Evolutionary conservation across 2,888 invertebrate species (phyloP), one percentile per base, ranked within the genome.

Genomic region (Amiota communis): DNA sequence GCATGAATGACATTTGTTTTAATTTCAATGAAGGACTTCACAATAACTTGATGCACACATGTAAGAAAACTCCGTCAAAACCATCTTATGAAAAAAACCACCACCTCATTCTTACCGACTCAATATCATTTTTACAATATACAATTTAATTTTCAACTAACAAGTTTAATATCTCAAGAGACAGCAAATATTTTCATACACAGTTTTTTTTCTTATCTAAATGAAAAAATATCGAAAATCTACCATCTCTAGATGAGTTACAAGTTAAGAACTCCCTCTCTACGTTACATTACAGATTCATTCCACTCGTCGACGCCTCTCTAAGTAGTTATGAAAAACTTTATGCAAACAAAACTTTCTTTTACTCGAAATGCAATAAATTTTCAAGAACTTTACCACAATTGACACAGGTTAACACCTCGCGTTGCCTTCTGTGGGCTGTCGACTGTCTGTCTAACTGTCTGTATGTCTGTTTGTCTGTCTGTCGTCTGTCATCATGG

Each of bases 391-490:
- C 72, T 76, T 75, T 65, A 11, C 70, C 75, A 72, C 72, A 77
- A 77, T 77, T 77, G 77, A 75, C 74, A 77, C 70, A 71, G 72
- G 75, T 74, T 77, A 75, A 75, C 75, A 73, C 76, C 63, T 73
- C 57, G 63, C 73, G 71, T 65, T 36, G 36, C 36, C 36, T 36
- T 36, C 36, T 36, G 36, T 6, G 36, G 36, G 36, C 6, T 36
- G 36, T 36, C 36, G 36, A 36, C 36, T 36, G 36, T 36, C 2
- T 36, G 36, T 6, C 36, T 36, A 36, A 23, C 23, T 23, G 3
- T 23, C 23, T n/a, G n/a, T n/a, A n/a, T 23, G 23, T 23, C 23
- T 23, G 23, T 23, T 3, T 23, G 23, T 36, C 36, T 36, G 36
- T 72, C 71, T 70, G 75, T 73, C 69, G 67, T 23, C 75, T 74